Base-by-base conservation (phyloP, 2,888 invertebrate genomes). In the Endomychus coccineus region DNA sequence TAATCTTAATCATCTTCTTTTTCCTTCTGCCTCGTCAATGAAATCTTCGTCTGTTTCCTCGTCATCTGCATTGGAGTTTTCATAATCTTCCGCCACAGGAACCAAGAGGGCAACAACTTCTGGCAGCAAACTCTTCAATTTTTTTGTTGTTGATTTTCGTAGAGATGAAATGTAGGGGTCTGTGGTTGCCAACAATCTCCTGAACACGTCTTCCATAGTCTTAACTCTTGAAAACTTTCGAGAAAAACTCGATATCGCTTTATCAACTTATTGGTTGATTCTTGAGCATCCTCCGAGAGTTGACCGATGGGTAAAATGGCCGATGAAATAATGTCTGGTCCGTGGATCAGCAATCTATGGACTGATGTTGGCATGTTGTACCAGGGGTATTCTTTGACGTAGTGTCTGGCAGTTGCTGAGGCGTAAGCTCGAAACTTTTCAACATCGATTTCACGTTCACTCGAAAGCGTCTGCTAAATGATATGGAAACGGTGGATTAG, bases 351-450 rank as follows among this genome's bases (percentile, higher is more conserved):
- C 4, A 36, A 9, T 22, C 32, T 36, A 15, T 36, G 31, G 16
- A 50, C 11, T 2, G 47, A 41, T 5, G 45, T 31, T 3, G 42
- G 39, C 49, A 46, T 50, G 5, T 36, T 40, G 23, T 45, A 40
- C 43, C 46, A 49, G 11, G 17, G 31, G 36, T 44, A 51, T 9
- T 39, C 17, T 2, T 35, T 25, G 2, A 51, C 40, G 38, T 44
- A 51, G 4, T 45, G 16, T 36, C 39, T 34, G 2, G 48, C 46
- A 11, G 49, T 48, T 9, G 46, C 43, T 17, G 32, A 7, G 5
- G 36, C 17, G 37, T 45, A 50, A 10, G 29, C 13, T 23, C 12
- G 11, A 29, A 44, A 52, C 34, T 43, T 37, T 12, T 24, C 16
- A 3, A 19, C 5, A 32, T 50, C 27, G 14, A 49, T 36, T 28